phyloP scores from a whole-genome alignment of 2,888 invertebrate species.

The Pseudococcus jackbeardsleyi region DNA sequence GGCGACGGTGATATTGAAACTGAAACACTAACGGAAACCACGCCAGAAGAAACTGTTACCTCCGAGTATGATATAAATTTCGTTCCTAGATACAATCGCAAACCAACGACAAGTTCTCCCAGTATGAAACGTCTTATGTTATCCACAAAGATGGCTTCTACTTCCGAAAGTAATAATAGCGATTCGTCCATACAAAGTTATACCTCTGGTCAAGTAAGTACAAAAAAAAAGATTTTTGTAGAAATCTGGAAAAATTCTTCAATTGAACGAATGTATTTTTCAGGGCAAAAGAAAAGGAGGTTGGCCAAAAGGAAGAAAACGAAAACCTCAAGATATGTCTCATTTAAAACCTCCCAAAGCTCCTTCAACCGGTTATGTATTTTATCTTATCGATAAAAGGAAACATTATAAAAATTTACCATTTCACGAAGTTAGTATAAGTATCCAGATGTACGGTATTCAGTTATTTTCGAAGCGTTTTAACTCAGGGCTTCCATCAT shows the following conservation, averaged over 20 bases:
- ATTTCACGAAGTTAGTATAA: constrained; percentile 72
- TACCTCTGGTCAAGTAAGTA: constrained; percentile 68
- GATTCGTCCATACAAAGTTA: constrained; percentile 67
- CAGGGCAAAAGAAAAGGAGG: constrained; percentile 73
- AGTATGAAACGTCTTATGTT: constrained; percentile 57
- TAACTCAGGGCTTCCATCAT: neutral
- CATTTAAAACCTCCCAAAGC: constrained; percentile 73
- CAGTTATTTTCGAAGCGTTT: neutral
- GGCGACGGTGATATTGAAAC: constrained; percentile 66
- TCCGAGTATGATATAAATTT: constrained; percentile 47
- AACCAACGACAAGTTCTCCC: constrained; percentile 60
- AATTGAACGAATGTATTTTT: constrained; percentile 1
- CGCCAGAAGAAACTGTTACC: constrained; percentile 55
- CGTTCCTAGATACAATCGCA: constrained; percentile 46
- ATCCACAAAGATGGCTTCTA: constrained; percentile 62
- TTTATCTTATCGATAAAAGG: constrained; percentile 74
- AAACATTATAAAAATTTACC: constrained; percentile 73
- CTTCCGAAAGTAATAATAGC: constrained; percentile 67
- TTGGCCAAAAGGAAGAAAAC: constrained; percentile 76
- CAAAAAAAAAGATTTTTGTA: too few relatives aligned
- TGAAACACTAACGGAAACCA: constrained; percentile 62
- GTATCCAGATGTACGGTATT: neutral
- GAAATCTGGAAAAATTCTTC: too few relatives aligned
- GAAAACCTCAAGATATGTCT: constrained; percentile 73
- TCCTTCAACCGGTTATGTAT: constrained; percentile 75